Conservation (phyloP, 2,888 invertebrate species). For the Meandrusa payeni region DNA sequence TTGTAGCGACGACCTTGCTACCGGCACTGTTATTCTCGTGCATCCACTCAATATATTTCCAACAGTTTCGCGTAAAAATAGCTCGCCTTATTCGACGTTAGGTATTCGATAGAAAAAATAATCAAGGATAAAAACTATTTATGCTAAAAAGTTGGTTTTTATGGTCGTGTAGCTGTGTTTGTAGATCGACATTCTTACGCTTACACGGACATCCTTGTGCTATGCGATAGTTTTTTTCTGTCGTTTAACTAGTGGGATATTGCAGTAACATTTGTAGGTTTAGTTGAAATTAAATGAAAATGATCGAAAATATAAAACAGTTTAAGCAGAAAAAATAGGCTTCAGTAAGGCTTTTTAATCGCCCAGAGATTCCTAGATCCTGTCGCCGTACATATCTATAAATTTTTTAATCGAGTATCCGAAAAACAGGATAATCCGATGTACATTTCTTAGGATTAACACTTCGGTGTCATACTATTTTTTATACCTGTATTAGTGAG, state of each 20-base stretch:
- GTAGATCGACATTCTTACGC: conserved; percentile 16
- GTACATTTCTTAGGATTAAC: too few relatives aligned
- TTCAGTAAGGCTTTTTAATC: too few relatives aligned
- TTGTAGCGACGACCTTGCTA: conserved; percentile 21
- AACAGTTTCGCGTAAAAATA: conserved; percentile 4
- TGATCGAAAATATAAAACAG: too few relatives aligned
- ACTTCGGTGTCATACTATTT: too few relatives aligned
- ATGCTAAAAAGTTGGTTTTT: conserved; percentile 17
- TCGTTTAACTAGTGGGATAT: background rate
- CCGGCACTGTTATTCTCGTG: conserved; percentile 5
- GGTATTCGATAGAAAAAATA: conserved; percentile 11
- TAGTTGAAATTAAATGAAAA: too few relatives aligned
- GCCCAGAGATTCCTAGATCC: too few relatives aligned
- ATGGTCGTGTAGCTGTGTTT: conserved; percentile 14
- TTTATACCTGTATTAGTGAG: too few relatives aligned
- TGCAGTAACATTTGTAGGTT: too few relatives aligned
- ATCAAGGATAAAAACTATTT: conserved; percentile 14
- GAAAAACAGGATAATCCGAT: too few relatives aligned
- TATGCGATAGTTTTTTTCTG: background rate
- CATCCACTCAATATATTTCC: background rate
- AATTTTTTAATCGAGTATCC: too few relatives aligned
- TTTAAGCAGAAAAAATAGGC: too few relatives aligned
- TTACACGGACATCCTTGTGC: conserved; percentile 17
- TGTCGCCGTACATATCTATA: too few relatives aligned
- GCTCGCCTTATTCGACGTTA: conserved; percentile 1